Conservation (phyloP, 2,888 invertebrate species). For the Ceraclea dissimilis region DNA sequence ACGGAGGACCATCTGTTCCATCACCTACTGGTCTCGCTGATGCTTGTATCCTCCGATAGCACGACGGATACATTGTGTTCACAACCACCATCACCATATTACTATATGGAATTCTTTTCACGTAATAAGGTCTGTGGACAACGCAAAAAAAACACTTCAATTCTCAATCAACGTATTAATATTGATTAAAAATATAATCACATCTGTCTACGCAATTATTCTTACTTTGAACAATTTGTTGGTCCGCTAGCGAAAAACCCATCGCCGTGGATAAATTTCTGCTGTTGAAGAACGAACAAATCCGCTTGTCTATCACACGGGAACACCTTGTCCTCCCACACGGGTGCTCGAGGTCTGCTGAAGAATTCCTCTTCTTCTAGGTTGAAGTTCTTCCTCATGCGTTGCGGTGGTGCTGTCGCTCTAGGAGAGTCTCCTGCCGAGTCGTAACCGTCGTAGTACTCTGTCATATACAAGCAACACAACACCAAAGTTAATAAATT, state of each 20-base stretch:
- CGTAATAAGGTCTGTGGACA: conserved; percentile 53
- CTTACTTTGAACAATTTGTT: conserved; percentile 37
- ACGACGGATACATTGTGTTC: conserved; percentile 45
- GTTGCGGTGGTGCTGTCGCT: conserved; percentile 28
- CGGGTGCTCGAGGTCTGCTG: conserved; percentile 31
- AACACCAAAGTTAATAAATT: conserved; percentile 11
- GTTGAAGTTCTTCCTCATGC: conserved; percentile 32
- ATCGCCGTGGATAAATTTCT: conserved; percentile 38
- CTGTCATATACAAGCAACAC: conserved; percentile 11
- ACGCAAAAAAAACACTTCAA: too few relatives aligned
- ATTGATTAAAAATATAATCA: background rate
- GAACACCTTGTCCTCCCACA: conserved; percentile 34
- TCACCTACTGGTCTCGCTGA: conserved; percentile 33
- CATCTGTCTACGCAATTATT: background rate
- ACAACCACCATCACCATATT: conserved; percentile 73
- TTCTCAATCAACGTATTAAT: background rate
- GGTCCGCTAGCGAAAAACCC: conserved; percentile 35
- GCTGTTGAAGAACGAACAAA: conserved; percentile 61
- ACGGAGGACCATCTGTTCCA: conserved; percentile 43
- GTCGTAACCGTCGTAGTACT: conserved; percentile 18
- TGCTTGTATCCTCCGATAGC: conserved; percentile 43
- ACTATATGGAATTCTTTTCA: conserved; percentile 66
- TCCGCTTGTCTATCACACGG: conserved; percentile 69
- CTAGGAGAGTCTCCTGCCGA: conserved; percentile 27
- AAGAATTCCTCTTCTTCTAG: conserved; percentile 40